These are phyloP conservation scores for Cathartes aura DNA, from an alignment of 2,113 vertebrate genomes.

Conservation along the genomic window DNA sequence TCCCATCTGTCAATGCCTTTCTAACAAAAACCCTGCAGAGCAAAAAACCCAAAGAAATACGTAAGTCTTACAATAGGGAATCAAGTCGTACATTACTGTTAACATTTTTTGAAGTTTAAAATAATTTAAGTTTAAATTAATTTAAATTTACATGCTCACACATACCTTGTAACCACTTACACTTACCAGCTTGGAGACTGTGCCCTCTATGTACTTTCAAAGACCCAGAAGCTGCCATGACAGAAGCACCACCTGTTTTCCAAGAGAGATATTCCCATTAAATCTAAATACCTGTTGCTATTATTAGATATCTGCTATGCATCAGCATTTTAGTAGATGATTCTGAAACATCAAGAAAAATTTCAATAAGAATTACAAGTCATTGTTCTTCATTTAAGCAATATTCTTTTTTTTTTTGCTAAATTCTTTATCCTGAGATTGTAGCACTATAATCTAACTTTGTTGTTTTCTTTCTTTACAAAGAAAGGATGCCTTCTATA, in stretches of 20 bases:
- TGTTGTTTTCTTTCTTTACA: not conserved
- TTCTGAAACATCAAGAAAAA: not conserved
- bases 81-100: not conserved
- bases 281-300: not conserved
- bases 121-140: not conserved
- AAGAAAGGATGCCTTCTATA: not conserved
- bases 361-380: not conserved
- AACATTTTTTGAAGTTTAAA: not conserved
- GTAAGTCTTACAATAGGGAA: not conserved
- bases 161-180: not conserved
- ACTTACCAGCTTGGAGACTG: conserved; percentile 59
- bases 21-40: conserved; percentile 23
- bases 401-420: not conserved
- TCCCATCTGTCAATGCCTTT: conserved; percentile 56
- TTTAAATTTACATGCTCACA: not conserved
- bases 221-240: conserved; percentile 58
- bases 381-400: not conserved
- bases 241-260: conserved; percentile 62
- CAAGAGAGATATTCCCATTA: not conserved
- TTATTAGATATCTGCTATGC: not conserved
- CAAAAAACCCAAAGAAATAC: conserved; percentile 6
- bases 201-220: conserved; percentile 55
- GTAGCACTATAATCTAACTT: not conserved
- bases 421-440: not conserved
- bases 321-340: not conserved